A percentile compares a stretch with the other conserved stretches of the same genome.
Evolutionary conservation across 2,113 vertebrate genomes (phyloP).

Genomic region (Thryonomys swinderianus): DNA sequence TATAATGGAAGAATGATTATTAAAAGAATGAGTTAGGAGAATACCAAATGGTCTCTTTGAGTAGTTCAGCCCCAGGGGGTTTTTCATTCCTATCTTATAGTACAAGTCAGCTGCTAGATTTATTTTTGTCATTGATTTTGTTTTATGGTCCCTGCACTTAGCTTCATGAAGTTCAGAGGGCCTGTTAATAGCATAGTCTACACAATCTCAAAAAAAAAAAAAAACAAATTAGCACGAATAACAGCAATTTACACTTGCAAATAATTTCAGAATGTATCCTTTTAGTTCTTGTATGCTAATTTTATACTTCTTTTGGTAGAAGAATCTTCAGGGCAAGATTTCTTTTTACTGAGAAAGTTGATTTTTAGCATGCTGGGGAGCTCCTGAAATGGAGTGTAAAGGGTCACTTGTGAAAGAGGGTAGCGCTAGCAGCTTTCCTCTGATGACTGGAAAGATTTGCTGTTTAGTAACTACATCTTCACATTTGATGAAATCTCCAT

Average conservation of each 20-base stretch:
- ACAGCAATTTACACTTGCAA: background rate
- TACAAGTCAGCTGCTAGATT: background rate
- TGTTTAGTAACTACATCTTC: background rate
- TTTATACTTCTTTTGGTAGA: background rate
- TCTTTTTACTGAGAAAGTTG: background rate
- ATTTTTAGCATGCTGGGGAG: background rate
- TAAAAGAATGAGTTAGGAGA: background rate
- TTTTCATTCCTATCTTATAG: background rate
- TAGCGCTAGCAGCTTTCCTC: background rate
- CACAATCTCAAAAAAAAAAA: background rate
- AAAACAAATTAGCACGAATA: background rate
- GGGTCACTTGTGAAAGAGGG: background rate
- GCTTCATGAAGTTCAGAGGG: background rate
- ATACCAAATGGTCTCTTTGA: background rate
- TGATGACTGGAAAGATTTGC: background rate
- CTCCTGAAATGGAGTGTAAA: background rate
- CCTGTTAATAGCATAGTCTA: background rate
- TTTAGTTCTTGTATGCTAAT: background rate
- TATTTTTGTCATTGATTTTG: background rate
- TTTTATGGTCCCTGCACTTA: background rate
- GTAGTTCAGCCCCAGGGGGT: background rate
- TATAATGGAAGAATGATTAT: background rate
- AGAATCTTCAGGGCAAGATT: background rate
- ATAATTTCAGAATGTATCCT: background rate
- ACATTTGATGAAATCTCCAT: background rate